A percentile compares a stretch with the other conserved stretches of the same genome.
phyloP scores from a whole-genome alignment of 1,140 invertebrate species.

The Andrena cerasifolii region DNA sequence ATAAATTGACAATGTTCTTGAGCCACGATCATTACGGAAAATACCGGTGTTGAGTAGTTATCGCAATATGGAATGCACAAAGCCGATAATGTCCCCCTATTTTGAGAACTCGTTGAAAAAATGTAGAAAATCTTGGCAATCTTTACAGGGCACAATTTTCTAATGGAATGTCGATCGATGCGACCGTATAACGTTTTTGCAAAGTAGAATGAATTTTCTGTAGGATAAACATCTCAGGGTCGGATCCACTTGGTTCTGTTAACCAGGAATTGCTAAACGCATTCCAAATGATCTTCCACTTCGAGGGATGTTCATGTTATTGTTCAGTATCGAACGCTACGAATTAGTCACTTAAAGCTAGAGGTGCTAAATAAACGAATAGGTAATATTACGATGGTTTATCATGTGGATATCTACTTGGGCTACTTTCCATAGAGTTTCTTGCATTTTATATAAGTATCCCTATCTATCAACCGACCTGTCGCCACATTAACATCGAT shows the following conservation, averaged over 20 bases:
- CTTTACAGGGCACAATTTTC: slow-evolving; percentile 48
- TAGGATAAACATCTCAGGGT: neutral
- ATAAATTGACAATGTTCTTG: neutral
- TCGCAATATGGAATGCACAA: too few relatives aligned
- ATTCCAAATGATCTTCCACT: neutral
- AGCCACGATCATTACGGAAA: neutral
- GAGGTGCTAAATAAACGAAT: neutral
- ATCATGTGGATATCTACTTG: neutral
- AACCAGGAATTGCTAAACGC: neutral
- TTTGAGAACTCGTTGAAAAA: too few relatives aligned
- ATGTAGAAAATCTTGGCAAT: too few relatives aligned
- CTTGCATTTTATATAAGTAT: neutral
- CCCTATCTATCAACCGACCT: neutral
- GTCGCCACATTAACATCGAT: neutral
- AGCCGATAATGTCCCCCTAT: neutral
- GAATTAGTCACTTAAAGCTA: neutral
- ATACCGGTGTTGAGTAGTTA: neutral
- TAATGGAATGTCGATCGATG: slow-evolving; percentile 49
- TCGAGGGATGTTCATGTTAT: neutral
- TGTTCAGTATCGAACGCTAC: neutral
- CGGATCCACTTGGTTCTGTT: neutral
- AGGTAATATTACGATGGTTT: neutral
- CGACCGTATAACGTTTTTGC: neutral
- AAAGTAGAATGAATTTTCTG: slow-evolving; percentile 41
- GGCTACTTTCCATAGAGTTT: neutral